These are phyloP conservation scores for Eupeodes latifasciatus DNA, from an alignment of 2,888 invertebrate genomes.

Conservation along the genomic window DNA sequence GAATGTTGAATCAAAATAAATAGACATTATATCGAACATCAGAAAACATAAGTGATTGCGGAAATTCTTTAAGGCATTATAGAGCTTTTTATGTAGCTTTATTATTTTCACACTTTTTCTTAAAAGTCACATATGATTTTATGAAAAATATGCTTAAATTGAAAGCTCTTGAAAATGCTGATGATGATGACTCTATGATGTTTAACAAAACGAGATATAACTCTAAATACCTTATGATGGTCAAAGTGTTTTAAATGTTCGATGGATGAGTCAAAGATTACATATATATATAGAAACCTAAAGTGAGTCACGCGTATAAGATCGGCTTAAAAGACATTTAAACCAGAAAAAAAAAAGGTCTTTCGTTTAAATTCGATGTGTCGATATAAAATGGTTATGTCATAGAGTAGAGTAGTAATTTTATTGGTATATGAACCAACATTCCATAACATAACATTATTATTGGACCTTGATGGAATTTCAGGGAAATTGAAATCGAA, in stretches of 20 bases:
- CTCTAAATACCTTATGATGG: conserved; percentile 7
- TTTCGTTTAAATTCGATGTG: conserved; percentile 35
- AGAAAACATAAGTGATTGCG: conserved; percentile 52
- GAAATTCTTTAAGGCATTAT: conserved; percentile 28
- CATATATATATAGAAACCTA: not conserved
- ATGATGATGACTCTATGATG: not conserved
- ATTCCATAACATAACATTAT: not conserved
- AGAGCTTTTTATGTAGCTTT: not conserved
- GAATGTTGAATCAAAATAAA: conserved; percentile 37
- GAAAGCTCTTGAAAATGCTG: not conserved
- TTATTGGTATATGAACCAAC: not conserved
- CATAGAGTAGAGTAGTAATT: conserved; percentile 36
- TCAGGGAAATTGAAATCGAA: conserved; percentile 1
- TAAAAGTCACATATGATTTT: conserved; percentile 1
- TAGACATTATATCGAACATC: not conserved
- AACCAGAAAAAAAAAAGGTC: conserved; percentile 43
- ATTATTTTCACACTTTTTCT: conserved; percentile 6
- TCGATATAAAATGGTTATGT: conserved; percentile 42
- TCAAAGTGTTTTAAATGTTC: not conserved
- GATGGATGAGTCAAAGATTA: conserved; percentile 60
- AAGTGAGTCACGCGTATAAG: conserved; percentile 56
- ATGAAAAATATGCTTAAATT: conserved; percentile 2
- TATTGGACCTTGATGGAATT: conserved; percentile 37
- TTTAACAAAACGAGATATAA: not conserved
- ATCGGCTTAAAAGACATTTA: conserved; percentile 21